Conservation (phyloP, 1,140 invertebrate genomes). For the Drosophila tropicalis region DNA sequence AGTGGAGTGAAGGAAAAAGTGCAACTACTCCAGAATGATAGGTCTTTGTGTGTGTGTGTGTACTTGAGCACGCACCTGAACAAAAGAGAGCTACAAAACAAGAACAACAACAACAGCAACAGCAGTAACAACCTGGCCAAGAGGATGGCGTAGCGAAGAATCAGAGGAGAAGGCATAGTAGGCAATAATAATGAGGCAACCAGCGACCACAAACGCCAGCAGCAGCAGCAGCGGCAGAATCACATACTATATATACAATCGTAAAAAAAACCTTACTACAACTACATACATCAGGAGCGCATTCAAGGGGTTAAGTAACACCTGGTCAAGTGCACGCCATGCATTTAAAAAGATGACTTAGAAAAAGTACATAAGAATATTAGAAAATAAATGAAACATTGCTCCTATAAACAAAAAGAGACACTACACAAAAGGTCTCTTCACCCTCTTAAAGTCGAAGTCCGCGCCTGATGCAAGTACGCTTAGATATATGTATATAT, state of each 20-base stretch:
- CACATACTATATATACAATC: constrained; percentile 21
- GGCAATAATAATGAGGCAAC: constrained; percentile 61
- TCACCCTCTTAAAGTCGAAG: neutral
- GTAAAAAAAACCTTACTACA: constrained; percentile 25
- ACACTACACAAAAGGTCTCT: neutral
- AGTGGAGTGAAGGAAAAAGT: constrained; percentile 35
- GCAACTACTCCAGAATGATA: constrained; percentile 33
- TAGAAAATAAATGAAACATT: neutral
- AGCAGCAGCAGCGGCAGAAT: constrained; percentile 1
- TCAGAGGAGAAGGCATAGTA: constrained; percentile 43
- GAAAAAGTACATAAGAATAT: no score
- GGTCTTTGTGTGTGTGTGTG: constrained; percentile 1
- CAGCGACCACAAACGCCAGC: constrained; percentile 38
- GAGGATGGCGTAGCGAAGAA: constrained; percentile 37
- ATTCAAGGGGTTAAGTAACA: neutral
- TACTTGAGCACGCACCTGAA: constrained; percentile 70
- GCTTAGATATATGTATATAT: constrained; percentile 16
- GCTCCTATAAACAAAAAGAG: neutral
- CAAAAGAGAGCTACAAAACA: constrained; percentile 13
- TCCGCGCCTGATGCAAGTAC: neutral
- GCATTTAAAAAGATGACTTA: no score
- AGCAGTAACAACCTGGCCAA: constrained; percentile 9
- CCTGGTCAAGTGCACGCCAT: neutral
- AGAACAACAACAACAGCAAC: neutral
- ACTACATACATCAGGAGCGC: constrained; percentile 17